Conservation (phyloP, 2,113 vertebrate genomes). For the Solea senegalensis region DNA sequence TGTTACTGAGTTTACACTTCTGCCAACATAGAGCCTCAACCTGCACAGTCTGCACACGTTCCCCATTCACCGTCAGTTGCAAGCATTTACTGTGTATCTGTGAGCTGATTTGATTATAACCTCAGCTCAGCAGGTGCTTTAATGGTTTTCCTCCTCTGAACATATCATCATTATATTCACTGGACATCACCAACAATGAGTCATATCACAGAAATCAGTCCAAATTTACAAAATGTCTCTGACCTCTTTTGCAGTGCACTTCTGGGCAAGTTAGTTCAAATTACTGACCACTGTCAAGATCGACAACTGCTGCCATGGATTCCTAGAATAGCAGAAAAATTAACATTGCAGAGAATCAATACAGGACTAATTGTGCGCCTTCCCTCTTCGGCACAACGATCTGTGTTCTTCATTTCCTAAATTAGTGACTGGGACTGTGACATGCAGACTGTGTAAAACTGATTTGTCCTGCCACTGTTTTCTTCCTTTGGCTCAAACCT, state of each 20-base stretch:
- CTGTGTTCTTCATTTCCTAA: neutral
- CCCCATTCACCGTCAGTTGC: too few relatives aligned
- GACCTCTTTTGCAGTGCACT: neutral
- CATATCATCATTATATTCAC: constrained; percentile 17
- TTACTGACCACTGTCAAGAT: neutral
- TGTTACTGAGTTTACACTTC: too few relatives aligned
- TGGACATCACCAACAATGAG: neutral
- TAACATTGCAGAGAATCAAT: constrained; percentile 47
- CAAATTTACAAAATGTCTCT: neutral
- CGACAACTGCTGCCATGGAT: constrained; percentile 4
- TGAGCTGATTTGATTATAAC: constrained; percentile 7
- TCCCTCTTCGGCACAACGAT: neutral
- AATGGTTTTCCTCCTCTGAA: constrained; percentile 14
- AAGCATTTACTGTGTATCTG: too few relatives aligned
- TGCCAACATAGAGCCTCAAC: too few relatives aligned
- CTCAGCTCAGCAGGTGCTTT: neutral
- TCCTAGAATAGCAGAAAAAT: constrained; percentile 32
- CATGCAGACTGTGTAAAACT: neutral
- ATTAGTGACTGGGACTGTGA: neutral
- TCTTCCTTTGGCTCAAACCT: neutral
- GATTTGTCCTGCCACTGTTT: neutral
- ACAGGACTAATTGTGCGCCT: constrained; percentile 33
- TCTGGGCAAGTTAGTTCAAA: neutral
- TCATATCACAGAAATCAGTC: neutral
- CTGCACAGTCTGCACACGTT: too few relatives aligned